Conservation (phyloP, 2,797 vertebrate species). For the Staurois parvus region DNA sequence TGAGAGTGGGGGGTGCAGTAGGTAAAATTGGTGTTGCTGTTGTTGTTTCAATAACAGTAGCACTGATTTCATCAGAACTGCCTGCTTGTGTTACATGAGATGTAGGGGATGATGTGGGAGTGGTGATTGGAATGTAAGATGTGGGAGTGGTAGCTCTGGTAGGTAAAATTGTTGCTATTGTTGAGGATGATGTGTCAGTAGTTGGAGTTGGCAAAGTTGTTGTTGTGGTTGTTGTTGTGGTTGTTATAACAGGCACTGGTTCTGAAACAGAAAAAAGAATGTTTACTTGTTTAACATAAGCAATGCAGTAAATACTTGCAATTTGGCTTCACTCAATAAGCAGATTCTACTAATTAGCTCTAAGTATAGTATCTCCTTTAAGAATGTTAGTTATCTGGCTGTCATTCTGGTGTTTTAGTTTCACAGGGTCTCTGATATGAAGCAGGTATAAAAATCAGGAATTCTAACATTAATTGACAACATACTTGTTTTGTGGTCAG, state of each 20-base stretch:
- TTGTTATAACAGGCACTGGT: neutral
- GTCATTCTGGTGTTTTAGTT: neutral
- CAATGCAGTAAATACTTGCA: too few species aligned
- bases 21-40: too few species aligned
- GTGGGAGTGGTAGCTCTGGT: neutral
- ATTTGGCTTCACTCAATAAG: neutral
- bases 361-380: neutral
- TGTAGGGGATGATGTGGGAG: neutral
- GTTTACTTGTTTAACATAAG: neutral
- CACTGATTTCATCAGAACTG: neutral
- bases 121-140: neutral
- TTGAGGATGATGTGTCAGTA: too few species aligned
- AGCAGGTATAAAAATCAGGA: too few species aligned
- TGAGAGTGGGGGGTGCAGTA: too few species aligned
- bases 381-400: too few species aligned
- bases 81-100: neutral
- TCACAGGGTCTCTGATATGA: neutral
- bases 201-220: neutral
- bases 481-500: too few species aligned
- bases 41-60: too few species aligned
- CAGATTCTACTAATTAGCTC: neutral
- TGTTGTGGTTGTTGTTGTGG: neutral
- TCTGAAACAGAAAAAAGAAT: slow-evolving; percentile 5
- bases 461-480: too few species aligned
- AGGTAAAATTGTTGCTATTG: too few species aligned